These are phyloP conservation scores for Turdus rufiventris DNA, from an alignment of 2,113 vertebrate genomes.

Conservation along the genomic window DNA sequence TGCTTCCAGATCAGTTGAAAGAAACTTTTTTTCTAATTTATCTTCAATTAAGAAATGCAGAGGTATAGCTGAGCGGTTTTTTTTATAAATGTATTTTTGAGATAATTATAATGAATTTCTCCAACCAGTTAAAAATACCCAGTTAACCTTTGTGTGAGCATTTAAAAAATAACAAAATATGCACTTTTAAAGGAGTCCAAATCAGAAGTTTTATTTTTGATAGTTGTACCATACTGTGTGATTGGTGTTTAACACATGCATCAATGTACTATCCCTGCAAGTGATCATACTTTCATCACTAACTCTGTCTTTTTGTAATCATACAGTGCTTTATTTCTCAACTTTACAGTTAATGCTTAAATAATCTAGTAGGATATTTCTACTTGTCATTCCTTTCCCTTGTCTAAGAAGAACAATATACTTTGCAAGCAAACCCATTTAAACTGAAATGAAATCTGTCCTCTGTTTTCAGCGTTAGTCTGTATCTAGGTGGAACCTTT, in stretches of 20 bases:
- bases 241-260: not conserved
- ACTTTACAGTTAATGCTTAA: not conserved
- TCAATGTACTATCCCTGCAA: not conserved
- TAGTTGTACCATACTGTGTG: accelerated
- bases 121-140: not conserved
- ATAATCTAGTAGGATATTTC: not conserved
- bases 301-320: not conserved
- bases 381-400: not conserved
- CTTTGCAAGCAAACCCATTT: not conserved
- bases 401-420: not conserved
- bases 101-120: not conserved
- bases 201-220: not conserved
- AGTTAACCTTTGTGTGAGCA: not conserved
- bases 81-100: not conserved
- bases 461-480: not conserved
- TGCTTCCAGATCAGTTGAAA: not conserved
- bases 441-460: not conserved
- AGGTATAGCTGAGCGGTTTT: not conserved
- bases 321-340: not conserved
- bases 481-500: not conserved
- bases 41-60: not conserved
- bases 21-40: not conserved
- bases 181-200: not conserved
- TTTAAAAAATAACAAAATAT: not conserved
- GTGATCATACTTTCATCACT: not conserved